phyloP scores from a whole-genome alignment of 2,888 invertebrate species.

The Agrenia bidenticulata region DNA sequence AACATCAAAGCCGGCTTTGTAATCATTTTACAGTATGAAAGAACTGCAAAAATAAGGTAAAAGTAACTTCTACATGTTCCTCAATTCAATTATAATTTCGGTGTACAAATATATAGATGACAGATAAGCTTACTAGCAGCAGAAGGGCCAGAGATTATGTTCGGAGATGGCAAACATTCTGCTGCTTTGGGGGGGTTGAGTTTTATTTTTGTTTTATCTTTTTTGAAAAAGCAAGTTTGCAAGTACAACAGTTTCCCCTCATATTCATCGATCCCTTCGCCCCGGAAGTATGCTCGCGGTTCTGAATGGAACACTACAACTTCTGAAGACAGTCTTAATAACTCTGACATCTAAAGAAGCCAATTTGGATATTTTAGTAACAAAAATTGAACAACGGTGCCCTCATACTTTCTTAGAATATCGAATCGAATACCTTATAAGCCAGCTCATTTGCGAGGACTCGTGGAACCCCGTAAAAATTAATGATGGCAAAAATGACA shows the following conservation, averaged over 20 bases:
- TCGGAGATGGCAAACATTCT: slow-evolving; percentile 31
- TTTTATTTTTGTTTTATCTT: background rate
- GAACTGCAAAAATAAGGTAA: slow-evolving; percentile 22
- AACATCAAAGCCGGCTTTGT: slow-evolving; percentile 36
- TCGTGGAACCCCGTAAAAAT: slow-evolving; percentile 41
- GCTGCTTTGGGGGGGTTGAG: background rate
- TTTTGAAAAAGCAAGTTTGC: slow-evolving; percentile 9
- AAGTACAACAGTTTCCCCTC: slow-evolving; percentile 38
- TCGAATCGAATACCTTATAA: slow-evolving; percentile 25
- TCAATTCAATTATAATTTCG: background rate
- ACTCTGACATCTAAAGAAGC: slow-evolving; percentile 28
- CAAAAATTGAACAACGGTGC: background rate
- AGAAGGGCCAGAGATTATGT: slow-evolving; percentile 42
- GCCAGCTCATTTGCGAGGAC: slow-evolving; percentile 37
- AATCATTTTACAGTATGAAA: slow-evolving; percentile 32
- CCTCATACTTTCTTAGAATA: too few species aligned
- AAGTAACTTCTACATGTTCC: background rate
- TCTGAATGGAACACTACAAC: slow-evolving; percentile 43
- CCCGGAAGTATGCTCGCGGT: slow-evolving; percentile 31
- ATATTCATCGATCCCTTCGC: slow-evolving; percentile 20
- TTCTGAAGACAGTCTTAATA: slow-evolving; percentile 24
- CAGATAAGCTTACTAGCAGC: slow-evolving; percentile 34
- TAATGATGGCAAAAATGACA: slow-evolving; percentile 38
- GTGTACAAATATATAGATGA: background rate
- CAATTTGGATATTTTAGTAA: slow-evolving; percentile 1